These are phyloP conservation scores for Salarias fasciatus DNA, from an alignment of 2,797 vertebrate species.

Conservation along the genomic window DNA sequence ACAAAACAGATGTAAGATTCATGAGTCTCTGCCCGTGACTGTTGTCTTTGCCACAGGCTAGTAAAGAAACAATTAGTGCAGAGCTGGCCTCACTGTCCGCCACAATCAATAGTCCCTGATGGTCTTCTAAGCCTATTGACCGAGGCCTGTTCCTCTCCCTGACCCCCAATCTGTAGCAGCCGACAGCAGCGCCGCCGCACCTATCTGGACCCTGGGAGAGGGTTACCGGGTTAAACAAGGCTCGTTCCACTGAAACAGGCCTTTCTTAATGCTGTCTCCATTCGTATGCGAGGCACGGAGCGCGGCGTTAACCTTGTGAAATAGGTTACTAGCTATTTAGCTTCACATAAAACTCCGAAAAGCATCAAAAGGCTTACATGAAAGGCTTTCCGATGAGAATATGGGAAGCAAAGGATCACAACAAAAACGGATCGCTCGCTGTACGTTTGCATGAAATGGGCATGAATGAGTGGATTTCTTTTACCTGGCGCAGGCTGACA, in stretches of 20 bases:
- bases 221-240: conserved; percentile 73
- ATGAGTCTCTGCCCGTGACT: conserved; percentile 78
- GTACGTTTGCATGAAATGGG: conserved; percentile 4
- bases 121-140: conserved; percentile 84
- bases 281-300: conserved; percentile 35
- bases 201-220: conserved; percentile 56
- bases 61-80: conserved; percentile 87
- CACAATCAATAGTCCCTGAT: conserved; percentile 84
- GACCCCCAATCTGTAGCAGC: conserved; percentile 71
- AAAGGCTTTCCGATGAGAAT: neutral
- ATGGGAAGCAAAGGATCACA: too few relatives aligned
- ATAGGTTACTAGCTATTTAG: conserved; percentile 22
- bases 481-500: too few relatives aligned
- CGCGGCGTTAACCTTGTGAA: conserved; percentile 14
- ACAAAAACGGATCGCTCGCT: neutral
- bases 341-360: conserved; percentile 9
- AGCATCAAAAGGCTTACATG: neutral
- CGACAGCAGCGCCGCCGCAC: conserved; percentile 59
- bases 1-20: conserved; percentile 84
- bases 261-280: conserved; percentile 48
- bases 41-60: conserved; percentile 84
- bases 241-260: conserved; percentile 60
- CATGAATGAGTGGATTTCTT: too few relatives aligned
- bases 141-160: conserved; percentile 65
- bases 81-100: conserved; percentile 78